Evolutionary conservation across 1,140 invertebrate species (phyloP), one percentile per base, ranked within the genome.

Genomic region (Amyelois transitella): DNA sequence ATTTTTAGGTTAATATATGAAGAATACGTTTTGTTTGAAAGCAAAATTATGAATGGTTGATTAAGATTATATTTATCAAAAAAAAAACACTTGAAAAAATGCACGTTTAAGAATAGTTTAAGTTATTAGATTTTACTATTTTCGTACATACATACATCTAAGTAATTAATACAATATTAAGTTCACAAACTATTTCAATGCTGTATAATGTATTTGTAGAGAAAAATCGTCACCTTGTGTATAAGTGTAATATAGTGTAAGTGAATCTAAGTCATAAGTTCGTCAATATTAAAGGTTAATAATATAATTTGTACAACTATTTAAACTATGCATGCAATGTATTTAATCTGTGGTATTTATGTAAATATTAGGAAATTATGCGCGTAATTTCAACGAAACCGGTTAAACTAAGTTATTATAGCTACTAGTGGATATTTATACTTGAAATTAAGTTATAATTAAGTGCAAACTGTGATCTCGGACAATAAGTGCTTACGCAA

Each of bases 401-500:
- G 52, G 52, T 54, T 54, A 12, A 18, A n/a, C 52, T 54, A 54
- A 25, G 43, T 48, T 21, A n/a, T n/a, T 48, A 21, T 48, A 19
- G 6, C 21, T 21, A 48, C 8, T 20, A 21, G n/a, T 21, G 20
- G 5, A n/a, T 12, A 38, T 28, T 28, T 38, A 21, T n/a, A 21
- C 0, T 48, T 5, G 18, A 20, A 21, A 12, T 21, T 48, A 48
- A 48, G 20, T 48, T 48, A 21, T 21, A 44, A 18, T 22, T 53
- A 53, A 53, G 51, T 28, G 60, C 17, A 28, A 51, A 38, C 68
- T 71, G 66, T 74, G 72, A 74, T 74, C 68, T 74, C 72, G 68
- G 64, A 49, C 66, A 69, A 71, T 74, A 74, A 74, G 72, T 74
- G 64, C 72, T 19, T n/a, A 38, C 10, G 71, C 71, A 74, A 74